phyloP scores from a whole-genome alignment of 2,888 invertebrate genomes.

The Melanotus villosus region DNA sequence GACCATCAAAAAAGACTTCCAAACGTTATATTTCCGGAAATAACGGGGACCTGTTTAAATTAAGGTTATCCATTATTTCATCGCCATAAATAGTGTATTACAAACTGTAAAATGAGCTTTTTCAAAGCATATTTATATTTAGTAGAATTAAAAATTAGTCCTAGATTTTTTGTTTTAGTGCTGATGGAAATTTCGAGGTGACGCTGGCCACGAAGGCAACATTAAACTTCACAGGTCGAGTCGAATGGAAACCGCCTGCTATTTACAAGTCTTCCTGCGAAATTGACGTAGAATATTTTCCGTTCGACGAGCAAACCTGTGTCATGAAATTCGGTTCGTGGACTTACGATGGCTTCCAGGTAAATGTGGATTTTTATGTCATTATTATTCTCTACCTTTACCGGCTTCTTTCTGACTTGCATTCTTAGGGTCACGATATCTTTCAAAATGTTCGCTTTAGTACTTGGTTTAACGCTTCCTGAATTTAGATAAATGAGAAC shows the following conservation, averaged over 20 bases:
- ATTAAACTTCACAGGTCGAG: slow-evolving; percentile 84
- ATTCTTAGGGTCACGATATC: background rate
- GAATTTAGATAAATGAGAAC: background rate
- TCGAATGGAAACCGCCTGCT: slow-evolving; percentile 93
- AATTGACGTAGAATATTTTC: slow-evolving; percentile 89
- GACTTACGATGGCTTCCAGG: slow-evolving; percentile 90
- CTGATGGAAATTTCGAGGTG: slow-evolving; percentile 89
- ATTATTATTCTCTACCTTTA: background rate
- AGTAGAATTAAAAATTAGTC: slow-evolving; percentile 1
- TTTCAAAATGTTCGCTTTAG: background rate
- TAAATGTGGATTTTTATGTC: slow-evolving; percentile 58
- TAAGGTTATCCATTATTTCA: no score
- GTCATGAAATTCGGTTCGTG: slow-evolving; percentile 90
- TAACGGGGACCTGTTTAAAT: no score
- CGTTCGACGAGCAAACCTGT: slow-evolving; percentile 89
- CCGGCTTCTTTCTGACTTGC: background rate
- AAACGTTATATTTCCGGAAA: no score
- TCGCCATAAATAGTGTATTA: no score
- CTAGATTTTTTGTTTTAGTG: slow-evolving; percentile 69
- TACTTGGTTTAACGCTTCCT: background rate
- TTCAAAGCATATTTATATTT: no score
- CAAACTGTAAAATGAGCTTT: no score
- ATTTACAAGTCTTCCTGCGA: slow-evolving; percentile 93
- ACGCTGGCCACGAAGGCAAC: slow-evolving; percentile 87
- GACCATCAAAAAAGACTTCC: no score